These are phyloP conservation scores for Syngnathus scovelli DNA, from an alignment of 2,113 vertebrate species.

Conservation along the genomic window DNA sequence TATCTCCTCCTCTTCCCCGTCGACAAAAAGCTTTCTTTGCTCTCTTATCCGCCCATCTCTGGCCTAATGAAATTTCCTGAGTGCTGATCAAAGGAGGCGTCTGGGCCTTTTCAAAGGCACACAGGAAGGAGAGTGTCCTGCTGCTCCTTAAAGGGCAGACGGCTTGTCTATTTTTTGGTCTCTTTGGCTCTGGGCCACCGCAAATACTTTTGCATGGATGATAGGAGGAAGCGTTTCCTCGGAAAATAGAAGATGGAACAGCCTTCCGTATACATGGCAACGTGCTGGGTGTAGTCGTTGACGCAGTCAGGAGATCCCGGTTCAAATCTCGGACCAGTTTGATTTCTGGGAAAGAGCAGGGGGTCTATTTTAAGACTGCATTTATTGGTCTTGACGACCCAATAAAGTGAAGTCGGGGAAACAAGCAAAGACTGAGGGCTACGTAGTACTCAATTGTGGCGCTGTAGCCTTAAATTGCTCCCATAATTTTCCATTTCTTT, in stretches of 20 bases:
- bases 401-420: neutral
- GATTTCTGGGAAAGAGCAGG: no score
- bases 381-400: no score
- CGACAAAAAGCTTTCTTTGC: constrained; percentile 47
- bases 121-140: constrained; percentile 40
- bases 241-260: neutral
- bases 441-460: neutral
- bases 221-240: neutral
- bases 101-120: constrained; percentile 53
- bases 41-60: constrained; percentile 54
- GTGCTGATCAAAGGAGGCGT: constrained; percentile 60
- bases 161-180: constrained; percentile 8
- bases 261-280: neutral
- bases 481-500: no score
- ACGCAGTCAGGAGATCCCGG: no score
- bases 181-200: neutral
- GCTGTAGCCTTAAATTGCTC: neutral
- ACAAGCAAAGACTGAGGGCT: neutral
- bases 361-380: no score
- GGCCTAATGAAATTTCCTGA: constrained; percentile 66
- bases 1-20: constrained; percentile 39
- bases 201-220: neutral
- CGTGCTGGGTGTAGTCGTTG: no score
- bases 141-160: constrained; percentile 26
- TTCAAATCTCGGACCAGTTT: no score